Evolutionary conservation across 2,797 vertebrate species (phyloP).

Genomic region (Sciurus vulgaris): DNA sequence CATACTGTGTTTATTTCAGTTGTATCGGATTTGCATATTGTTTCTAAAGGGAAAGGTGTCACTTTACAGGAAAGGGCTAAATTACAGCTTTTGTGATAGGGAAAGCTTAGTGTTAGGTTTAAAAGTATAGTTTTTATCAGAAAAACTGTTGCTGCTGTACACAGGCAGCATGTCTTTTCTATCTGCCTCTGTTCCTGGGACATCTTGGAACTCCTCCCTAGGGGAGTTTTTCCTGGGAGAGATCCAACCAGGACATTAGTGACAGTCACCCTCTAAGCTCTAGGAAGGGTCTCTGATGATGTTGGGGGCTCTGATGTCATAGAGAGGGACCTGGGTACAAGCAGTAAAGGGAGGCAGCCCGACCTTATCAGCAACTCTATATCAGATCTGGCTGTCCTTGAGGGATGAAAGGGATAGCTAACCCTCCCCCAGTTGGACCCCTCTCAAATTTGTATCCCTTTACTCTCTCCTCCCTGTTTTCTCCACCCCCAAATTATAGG

Average conservation of each 20-base stretch:
- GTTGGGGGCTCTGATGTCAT: neutral
- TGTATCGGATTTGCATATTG: conserved; percentile 35
- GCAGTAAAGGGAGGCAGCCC: conserved; percentile 18
- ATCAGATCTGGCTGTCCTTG: conserved; percentile 80
- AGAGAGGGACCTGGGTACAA: neutral
- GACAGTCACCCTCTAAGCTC: neutral
- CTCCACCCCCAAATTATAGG: neutral
- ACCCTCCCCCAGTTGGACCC: neutral
- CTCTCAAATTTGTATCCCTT: conserved; percentile 67
- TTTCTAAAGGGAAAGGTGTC: conserved; percentile 69
- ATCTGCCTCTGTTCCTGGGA: neutral
- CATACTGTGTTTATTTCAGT: conserved; percentile 46
- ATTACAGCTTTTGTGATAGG: conserved; percentile 59
- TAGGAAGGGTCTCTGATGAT: conserved; percentile 40
- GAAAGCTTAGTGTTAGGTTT: conserved; percentile 27
- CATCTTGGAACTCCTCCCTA: neutral
- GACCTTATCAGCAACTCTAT: conserved; percentile 39
- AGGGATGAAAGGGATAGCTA: conserved; percentile 58
- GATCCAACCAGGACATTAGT: neutral
- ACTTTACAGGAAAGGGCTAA: conserved; percentile 61
- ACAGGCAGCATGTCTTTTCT: neutral
- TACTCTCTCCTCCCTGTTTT: neutral
- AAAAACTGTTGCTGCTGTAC: conserved; percentile 3
- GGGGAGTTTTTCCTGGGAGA: neutral
- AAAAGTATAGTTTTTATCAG: conserved; percentile 62